Conservation (phyloP, 2,888 invertebrate genomes). For the Gastracanthus pulcherrimus region DNA sequence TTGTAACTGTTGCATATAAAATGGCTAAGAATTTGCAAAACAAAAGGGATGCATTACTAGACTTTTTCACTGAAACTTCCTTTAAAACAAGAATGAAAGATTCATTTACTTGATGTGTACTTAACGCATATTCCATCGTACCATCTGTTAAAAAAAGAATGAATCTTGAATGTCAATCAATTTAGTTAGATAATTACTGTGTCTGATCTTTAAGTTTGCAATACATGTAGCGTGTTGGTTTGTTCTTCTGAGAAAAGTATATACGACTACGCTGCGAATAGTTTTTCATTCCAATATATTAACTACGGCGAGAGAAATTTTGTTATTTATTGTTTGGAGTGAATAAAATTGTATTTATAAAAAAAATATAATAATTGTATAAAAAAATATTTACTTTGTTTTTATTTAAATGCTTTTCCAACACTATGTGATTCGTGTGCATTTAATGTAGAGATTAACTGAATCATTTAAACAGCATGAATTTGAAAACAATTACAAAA, state of each 20-base stretch:
- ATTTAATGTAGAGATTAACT: too few species aligned
- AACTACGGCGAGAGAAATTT: slow-evolving; percentile 60
- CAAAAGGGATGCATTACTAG: slow-evolving; percentile 32
- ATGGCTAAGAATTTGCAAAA: slow-evolving; percentile 20
- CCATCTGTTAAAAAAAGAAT: slow-evolving; percentile 17
- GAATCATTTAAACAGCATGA: too few species aligned
- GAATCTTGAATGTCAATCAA: slow-evolving; percentile 34
- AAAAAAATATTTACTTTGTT: slow-evolving; percentile 12
- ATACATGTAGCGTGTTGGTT: slow-evolving; percentile 40
- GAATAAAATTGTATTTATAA: slow-evolving; percentile 65
- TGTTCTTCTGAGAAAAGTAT: slow-evolving; percentile 33
- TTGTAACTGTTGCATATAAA: slow-evolving; percentile 25
- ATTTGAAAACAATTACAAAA: too few species aligned
- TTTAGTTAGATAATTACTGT: slow-evolving; percentile 46
- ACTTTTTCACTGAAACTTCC: slow-evolving; percentile 49
- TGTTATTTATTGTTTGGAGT: slow-evolving; percentile 66
- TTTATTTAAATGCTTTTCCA: neutral
- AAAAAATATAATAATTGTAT: slow-evolving; percentile 46
- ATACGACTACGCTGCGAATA: slow-evolving; percentile 46
- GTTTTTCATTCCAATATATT: slow-evolving; percentile 64
- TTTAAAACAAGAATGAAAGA: slow-evolving; percentile 21
- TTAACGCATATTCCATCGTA: slow-evolving; percentile 21
- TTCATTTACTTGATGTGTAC: slow-evolving; percentile 28
- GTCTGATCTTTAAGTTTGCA: slow-evolving; percentile 47
- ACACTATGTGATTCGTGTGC: too few species aligned